These are phyloP conservation scores for Liparis tanakae DNA, from an alignment of 2,797 vertebrate genomes.

Conservation along the genomic window DNA sequence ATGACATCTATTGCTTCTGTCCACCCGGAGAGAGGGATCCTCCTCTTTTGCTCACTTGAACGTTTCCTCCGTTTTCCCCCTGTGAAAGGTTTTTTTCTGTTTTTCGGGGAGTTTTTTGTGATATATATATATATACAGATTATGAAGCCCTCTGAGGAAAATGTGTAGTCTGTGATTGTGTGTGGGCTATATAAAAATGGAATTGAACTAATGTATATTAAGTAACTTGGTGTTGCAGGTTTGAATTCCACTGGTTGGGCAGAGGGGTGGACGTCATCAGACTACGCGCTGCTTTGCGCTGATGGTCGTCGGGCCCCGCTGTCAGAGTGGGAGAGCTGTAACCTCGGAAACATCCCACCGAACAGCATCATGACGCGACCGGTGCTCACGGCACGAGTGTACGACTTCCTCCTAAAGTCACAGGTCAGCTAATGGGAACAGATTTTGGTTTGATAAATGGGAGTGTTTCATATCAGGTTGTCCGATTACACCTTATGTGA, in stretches of 20 bases:
- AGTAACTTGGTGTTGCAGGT: slow-evolving; percentile 67
- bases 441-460: not conserved
- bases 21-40: no score
- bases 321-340: slow-evolving; percentile 88
- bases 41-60: no score
- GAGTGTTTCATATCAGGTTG: not conserved
- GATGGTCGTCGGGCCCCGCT: slow-evolving; percentile 83
- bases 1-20: no score
- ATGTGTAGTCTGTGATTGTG: no score
- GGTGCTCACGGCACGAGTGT: slow-evolving; percentile 85
- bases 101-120: no score
- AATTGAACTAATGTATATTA: not conserved
- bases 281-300: slow-evolving; percentile 88
- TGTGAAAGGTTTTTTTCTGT: no score
- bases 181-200: no score
- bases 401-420: slow-evolving; percentile 89
- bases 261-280: slow-evolving; percentile 73
- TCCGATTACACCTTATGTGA: not conserved
- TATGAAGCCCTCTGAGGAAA: no score
- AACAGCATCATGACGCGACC: slow-evolving; percentile 89
- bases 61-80: no score
- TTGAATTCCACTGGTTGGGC: slow-evolving; percentile 86
- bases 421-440: slow-evolving; percentile 78
- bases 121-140: no score
- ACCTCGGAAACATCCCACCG: slow-evolving; percentile 88